phyloP scores from a whole-genome alignment of 1,140 invertebrate species.

The Zaprionus tsacasi region DNA sequence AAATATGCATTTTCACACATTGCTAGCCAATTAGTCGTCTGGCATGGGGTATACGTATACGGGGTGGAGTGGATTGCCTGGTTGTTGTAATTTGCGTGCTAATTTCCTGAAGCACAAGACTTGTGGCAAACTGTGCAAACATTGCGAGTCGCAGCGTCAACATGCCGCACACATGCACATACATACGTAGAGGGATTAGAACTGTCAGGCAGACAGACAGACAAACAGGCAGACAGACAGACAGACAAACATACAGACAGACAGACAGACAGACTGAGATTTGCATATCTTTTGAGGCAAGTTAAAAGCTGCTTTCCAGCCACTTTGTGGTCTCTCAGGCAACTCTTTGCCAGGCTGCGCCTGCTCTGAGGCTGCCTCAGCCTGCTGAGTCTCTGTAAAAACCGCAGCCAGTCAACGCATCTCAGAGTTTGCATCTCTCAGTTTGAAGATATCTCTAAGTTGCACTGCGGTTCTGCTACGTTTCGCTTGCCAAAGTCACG shows the following conservation, averaged over 20 bases:
- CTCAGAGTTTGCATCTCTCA: conserved; percentile 16
- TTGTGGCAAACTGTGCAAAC: conserved; percentile 48
- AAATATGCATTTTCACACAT: conserved; percentile 36
- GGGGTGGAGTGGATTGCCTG: neutral
- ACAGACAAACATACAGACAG: neutral
- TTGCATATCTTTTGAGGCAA: conserved; percentile 67
- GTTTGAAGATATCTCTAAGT: conserved; percentile 14
- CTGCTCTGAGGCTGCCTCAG: too few relatives aligned
- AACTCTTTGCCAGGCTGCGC: neutral
- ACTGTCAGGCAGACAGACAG: neutral
- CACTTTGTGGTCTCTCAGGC: conserved; percentile 34
- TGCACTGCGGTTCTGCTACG: conserved; percentile 41
- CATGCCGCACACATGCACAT: conserved; percentile 18
- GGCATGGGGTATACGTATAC: neutral
- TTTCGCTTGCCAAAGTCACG: conserved; percentile 34
- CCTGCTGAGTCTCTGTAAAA: neutral
- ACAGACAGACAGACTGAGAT: conserved; percentile 36
- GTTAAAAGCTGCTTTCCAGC: conserved; percentile 40
- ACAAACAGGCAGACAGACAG: neutral
- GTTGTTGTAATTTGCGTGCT: conserved; percentile 69
- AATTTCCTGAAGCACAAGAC: conserved; percentile 63
- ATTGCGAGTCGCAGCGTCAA: conserved; percentile 58
- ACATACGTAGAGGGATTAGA: neutral
- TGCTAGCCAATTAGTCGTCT: conserved; percentile 36
- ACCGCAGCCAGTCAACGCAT: conserved; percentile 10